Evolutionary conservation across 2,888 invertebrate species (phyloP).

Genomic region (Mythimna pallens): DNA sequence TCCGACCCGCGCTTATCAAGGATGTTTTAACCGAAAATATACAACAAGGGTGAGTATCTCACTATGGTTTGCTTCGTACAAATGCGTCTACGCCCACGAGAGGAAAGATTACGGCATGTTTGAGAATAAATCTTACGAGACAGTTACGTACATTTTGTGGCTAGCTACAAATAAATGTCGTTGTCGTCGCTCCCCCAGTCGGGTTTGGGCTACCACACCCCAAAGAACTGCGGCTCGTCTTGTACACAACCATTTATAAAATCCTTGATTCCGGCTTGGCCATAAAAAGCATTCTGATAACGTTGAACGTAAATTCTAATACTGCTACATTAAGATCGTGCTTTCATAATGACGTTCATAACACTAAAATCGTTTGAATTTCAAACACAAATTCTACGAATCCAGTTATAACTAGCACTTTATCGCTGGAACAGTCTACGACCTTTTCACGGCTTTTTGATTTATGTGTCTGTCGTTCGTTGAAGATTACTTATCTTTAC

Average conservation of each 20-base stretch:
- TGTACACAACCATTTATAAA: slow-evolving; percentile 69
- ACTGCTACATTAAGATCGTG: slow-evolving; percentile 37
- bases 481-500: slow-evolving; percentile 83
- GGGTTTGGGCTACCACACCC: slow-evolving; percentile 75
- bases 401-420: slow-evolving; percentile 65
- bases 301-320: slow-evolving; percentile 43
- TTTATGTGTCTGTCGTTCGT: slow-evolving; percentile 83
- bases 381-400: slow-evolving; percentile 45
- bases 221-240: slow-evolving; percentile 65
- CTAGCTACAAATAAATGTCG: slow-evolving; percentile 84
- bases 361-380: slow-evolving; percentile 54
- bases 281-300: slow-evolving; percentile 51
- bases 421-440: slow-evolving; percentile 69
- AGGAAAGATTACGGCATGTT: slow-evolving; percentile 87
- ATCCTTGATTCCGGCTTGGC: slow-evolving; percentile 31
- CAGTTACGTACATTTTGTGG: slow-evolving; percentile 86
- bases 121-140: slow-evolving; percentile 87
- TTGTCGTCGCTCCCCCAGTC: slow-evolving; percentile 76
- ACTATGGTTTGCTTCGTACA: slow-evolving; percentile 79
- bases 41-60: slow-evolving; percentile 81
- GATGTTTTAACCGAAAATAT: slow-evolving; percentile 85
- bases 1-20: slow-evolving; percentile 85
- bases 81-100: slow-evolving; percentile 87
- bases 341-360: slow-evolving; percentile 51
- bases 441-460: slow-evolving; percentile 86